Evolutionary conservation across 2,888 invertebrate genomes (phyloP), one percentile per base, ranked within the genome.

Genomic region (Sclerodermus sp.): DNA sequence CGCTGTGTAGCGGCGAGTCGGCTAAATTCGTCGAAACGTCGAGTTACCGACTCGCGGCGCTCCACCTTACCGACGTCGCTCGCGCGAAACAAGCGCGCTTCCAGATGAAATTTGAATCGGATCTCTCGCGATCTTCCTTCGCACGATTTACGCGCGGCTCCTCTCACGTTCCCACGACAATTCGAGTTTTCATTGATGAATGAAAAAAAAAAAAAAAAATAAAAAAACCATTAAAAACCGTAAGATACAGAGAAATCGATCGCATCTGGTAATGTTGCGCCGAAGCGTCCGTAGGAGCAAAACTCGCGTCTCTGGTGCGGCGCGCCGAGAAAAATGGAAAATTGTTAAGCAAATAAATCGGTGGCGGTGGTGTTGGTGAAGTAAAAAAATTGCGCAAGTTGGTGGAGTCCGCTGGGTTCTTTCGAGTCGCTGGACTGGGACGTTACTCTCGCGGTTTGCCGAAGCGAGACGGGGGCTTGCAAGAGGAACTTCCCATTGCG

Each of bases 401-500:
- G 14, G 34, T 12, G 34, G 6, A 13, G 23, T 23, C 23, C 4
- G n/a, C n/a, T n/a, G 23, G 55, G 55, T 58, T 49, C 58, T 47
- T 50, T 50, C 42, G 57, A 47, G 59, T 67, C 62, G 57, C 45
- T 57, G 45, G 47, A 49, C 47, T 48, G 55, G 55, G 52, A 55
- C 50, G 50, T 52, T 51, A 50, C 58, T 60, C 60, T 60, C 57
- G 61, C 63, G 60, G 64, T 60, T 62, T 67, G 67, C 61, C 70
- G 68, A 70, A 67, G 71, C 73, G 73, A 72, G 67, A 70, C 73
- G 70, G 57, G 56, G 52, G 60, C 58, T 70, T 67, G 70, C 70
- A 67, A 71, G 71, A 73, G 69, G 67, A 74, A 77, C 76, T 77
- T 77, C 77, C 76, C 71, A 77, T 77, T 77, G 71, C 76, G 67